These are phyloP conservation scores for Clistopyga incitator DNA, from an alignment of 2,888 invertebrate species.

Conservation along the genomic window DNA sequence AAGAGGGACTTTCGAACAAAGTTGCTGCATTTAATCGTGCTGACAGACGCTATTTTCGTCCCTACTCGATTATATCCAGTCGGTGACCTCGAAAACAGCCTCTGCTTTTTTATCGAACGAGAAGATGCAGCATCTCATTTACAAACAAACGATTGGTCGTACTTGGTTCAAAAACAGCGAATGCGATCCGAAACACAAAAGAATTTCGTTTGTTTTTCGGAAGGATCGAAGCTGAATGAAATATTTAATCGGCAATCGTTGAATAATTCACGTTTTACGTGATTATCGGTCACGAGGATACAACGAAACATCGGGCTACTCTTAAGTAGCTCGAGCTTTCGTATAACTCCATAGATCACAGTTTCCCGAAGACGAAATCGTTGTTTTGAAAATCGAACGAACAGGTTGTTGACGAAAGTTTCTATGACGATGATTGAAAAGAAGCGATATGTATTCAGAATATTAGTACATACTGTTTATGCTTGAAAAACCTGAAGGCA, in stretches of 20 bases:
- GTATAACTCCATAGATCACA: neutral
- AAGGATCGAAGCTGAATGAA: constrained; percentile 17
- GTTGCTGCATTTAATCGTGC: constrained; percentile 20
- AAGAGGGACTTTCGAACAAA: neutral
- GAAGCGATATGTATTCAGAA: constrained; percentile 70
- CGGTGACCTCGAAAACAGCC: neutral
- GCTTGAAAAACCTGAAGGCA: constrained; percentile 66
- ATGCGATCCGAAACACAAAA: constrained; percentile 40
- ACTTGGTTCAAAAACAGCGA: neutral
- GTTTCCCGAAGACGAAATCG: neutral
- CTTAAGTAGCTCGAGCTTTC: constrained; percentile 32
- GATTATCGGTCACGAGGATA: constrained; percentile 16
- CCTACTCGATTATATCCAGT: constrained; percentile 7
- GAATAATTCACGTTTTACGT: constrained; percentile 33
- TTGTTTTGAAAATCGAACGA: constrained; percentile 1
- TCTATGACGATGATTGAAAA: constrained; percentile 32
- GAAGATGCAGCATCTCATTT: constrained; percentile 20
- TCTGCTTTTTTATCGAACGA: neutral
- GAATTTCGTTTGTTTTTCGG: constrained; percentile 21
- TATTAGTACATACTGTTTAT: constrained; percentile 49
- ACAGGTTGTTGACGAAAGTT: neutral
- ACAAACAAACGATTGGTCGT: neutral
- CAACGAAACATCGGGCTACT: constrained; percentile 43
- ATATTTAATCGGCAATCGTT: constrained; percentile 7
- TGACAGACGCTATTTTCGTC: neutral